Base-by-base conservation (phyloP, 2,797 vertebrate genomes). In the Erithacus rubecula region DNA sequence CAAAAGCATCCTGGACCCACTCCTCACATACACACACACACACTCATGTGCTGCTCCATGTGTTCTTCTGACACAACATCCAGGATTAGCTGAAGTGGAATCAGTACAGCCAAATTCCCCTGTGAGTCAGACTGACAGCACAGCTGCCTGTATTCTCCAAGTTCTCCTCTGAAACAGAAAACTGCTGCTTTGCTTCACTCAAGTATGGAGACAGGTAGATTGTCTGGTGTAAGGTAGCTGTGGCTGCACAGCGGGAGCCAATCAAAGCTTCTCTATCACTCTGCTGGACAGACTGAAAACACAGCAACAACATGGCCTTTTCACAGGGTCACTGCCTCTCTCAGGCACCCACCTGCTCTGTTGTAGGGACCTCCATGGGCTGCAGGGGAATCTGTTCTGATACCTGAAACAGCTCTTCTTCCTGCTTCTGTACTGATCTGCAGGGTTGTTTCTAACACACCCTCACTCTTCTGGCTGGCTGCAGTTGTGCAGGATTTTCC, bases 31-130 rank as follows among this genome's bases (percentile, higher is more conserved):
- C 15, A 46, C 16, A 27, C 4, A 49, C 20, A 41, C 1, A 32
- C 1, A 7, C 5, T 5, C 21, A 29, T 44, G 0, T 51, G 52
- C 55, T 4, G 2, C 53, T 77, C 34, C 19, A 5, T 6, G 8
- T 75, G 20, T 77, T 91, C 51, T 37, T 88, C 51, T 64, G 52
- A 59, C 44, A 70, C 24, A 39, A 20, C n/a, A 22, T 86, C 19
- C 69, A 71, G 22, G 5, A 51, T 83, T 81, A 81, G 37, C 15
- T 43, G 56, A 70, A 81, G 44, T 59, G 43, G 37, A 89, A 59
- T 51, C 5, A 0, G 39, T 89, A 47, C 55, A 92, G 72, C 12
- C 26, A 36, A 24, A 72, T 75, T 91, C 21, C 22, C 9, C n/a
- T 0, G 0, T 56, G 60, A 10, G 1, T 80, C 30, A 49, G 65